These are phyloP conservation scores for Eurystomus gularis DNA, from an alignment of 2,113 vertebrate genomes.

Conservation along the genomic window DNA sequence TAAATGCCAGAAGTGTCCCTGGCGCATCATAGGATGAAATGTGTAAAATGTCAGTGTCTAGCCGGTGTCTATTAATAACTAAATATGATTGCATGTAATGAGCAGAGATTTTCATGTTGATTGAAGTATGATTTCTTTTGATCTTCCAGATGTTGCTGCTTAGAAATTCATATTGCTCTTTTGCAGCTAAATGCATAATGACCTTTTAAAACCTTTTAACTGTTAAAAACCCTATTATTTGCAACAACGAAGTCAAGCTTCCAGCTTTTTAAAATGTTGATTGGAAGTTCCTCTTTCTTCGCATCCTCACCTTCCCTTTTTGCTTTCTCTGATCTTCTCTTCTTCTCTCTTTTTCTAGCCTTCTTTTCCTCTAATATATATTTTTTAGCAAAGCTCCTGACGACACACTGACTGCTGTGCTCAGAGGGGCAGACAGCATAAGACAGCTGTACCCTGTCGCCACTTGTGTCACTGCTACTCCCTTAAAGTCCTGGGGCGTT, in stretches of 20 bases:
- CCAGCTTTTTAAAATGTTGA: background rate
- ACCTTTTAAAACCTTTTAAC: constrained; percentile 73
- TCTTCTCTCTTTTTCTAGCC: background rate
- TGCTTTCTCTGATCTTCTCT: background rate
- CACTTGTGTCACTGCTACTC: background rate
- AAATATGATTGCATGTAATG: constrained; percentile 81
- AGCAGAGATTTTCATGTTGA: constrained; percentile 81
- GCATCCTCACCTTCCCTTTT: background rate
- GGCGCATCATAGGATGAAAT: constrained; percentile 80
- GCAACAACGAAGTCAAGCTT: background rate
- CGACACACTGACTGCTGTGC: background rate
- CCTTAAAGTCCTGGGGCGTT: background rate
- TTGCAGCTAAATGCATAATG: constrained; percentile 62
- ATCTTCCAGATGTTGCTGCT: constrained; percentile 82
- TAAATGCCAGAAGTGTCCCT: constrained; percentile 87
- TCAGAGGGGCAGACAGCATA: background rate
- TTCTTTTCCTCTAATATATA: background rate
- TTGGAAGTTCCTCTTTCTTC: background rate
- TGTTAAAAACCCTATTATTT: constrained; percentile 48
- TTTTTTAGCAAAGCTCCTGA: background rate
- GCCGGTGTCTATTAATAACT: constrained; percentile 82
- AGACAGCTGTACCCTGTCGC: accelerated
- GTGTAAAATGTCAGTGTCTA: constrained; percentile 81
- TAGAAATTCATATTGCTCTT: constrained; percentile 75
- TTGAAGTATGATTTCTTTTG: constrained; percentile 80